These are phyloP conservation scores for Eilema caniola DNA, from an alignment of 2,888 invertebrate genomes.

Conservation along the genomic window DNA sequence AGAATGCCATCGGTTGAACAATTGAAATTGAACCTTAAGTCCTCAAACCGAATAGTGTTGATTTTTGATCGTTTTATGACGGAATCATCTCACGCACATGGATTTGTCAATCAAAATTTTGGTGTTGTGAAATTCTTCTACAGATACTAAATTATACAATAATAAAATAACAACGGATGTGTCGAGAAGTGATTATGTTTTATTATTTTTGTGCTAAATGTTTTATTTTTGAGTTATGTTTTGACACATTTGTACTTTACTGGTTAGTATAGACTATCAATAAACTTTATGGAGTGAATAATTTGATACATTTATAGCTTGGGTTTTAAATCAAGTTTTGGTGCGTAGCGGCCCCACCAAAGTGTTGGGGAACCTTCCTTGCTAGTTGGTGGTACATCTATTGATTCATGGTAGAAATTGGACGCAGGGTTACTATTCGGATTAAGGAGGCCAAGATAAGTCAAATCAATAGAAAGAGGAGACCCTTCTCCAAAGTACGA, in stretches of 20 bases:
- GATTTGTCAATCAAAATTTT: conserved; percentile 51
- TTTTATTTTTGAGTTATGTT: conserved; percentile 3
- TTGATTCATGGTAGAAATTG: too few species aligned
- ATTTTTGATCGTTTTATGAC: conserved; percentile 28
- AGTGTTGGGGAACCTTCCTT: too few species aligned
- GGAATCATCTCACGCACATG: conserved; percentile 45
- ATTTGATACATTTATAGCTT: not conserved
- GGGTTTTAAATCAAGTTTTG: not conserved
- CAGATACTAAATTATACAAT: conserved; percentile 49
- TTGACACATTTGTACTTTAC: not conserved
- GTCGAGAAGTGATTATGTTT: conserved; percentile 5
- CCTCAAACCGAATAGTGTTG: conserved; percentile 19
- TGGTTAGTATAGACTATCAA: not conserved
- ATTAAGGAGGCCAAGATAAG: too few species aligned
- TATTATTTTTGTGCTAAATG: not conserved
- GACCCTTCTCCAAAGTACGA: too few species aligned
- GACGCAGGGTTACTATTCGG: too few species aligned
- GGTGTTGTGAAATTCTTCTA: conserved; percentile 44
- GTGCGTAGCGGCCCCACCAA: not conserved
- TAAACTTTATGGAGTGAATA: not conserved
- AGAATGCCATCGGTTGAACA: conserved; percentile 68
- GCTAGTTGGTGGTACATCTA: too few species aligned
- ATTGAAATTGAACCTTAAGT: conserved; percentile 49
- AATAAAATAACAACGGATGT: conserved; percentile 45
- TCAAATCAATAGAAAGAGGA: too few species aligned